Percentiles rank a stretch among this genome's conserved stretches.
phyloP scores from a whole-genome alignment of 2,113 vertebrate species.

The Chascanopsetta lugubris region DNA sequence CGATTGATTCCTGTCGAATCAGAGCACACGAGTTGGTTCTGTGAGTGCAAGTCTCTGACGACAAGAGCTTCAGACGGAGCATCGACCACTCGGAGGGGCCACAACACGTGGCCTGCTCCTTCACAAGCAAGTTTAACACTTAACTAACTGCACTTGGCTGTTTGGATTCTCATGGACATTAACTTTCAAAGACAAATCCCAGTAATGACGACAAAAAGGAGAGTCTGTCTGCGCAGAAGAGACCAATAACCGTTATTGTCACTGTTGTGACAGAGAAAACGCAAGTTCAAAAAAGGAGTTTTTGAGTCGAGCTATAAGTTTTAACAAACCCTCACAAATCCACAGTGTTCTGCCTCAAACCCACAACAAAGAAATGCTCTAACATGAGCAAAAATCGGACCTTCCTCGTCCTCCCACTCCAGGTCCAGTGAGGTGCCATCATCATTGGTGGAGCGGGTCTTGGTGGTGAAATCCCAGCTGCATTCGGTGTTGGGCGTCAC shows the following conservation, averaged over 20 bases:
- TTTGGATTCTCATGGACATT: background rate
- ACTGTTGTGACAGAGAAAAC: background rate
- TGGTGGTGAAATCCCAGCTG: conserved; percentile 95
- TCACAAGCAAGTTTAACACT: background rate
- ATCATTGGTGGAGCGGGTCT: conserved; percentile 93
- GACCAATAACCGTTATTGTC: background rate
- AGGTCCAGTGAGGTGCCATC: conserved; percentile 94
- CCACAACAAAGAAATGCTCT: too few species aligned
- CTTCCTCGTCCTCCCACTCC: conserved; percentile 99
- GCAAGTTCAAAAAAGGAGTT: background rate
- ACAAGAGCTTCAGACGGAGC: background rate
- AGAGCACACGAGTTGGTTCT: background rate
- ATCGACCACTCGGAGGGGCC: background rate
- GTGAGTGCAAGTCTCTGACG: background rate
- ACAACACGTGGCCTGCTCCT: background rate
- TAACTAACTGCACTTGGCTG: background rate
- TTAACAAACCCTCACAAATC: background rate
- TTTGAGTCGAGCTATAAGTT: background rate
- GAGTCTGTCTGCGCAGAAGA: background rate
- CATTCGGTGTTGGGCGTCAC: conserved; percentile 94
- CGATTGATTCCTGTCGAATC: conserved; percentile 88
- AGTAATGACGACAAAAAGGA: background rate
- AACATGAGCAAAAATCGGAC: conserved; percentile 71
- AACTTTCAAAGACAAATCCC: background rate
- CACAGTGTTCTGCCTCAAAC: background rate